phyloP scores from a whole-genome alignment of 2,113 vertebrate genomes.

The Pterocles orientalis region DNA sequence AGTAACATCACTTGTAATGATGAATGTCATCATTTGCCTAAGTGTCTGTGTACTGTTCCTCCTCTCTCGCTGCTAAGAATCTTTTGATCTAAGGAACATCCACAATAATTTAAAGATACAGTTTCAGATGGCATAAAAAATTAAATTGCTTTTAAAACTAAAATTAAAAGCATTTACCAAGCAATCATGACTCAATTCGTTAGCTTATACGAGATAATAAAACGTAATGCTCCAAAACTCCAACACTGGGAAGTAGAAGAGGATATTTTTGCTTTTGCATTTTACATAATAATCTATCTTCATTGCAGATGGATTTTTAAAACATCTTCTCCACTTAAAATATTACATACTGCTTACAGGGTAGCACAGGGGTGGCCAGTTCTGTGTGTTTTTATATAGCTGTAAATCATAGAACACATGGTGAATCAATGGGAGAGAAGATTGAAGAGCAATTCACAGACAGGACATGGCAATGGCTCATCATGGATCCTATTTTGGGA shows the following conservation, averaged over 20 bases:
- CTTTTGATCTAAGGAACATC: background rate
- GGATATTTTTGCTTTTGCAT: background rate
- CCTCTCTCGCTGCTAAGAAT: background rate
- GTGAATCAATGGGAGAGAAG: constrained; percentile 60
- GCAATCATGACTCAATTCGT: constrained; percentile 7
- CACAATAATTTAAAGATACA: background rate
- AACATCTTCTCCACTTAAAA: constrained; percentile 4
- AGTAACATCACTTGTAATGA: background rate
- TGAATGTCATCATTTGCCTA: constrained; percentile 1
- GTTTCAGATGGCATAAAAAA: background rate
- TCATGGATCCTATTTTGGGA: constrained; percentile 50
- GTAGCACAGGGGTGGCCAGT: background rate
- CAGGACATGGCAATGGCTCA: constrained; percentile 34
- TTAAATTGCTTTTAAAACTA: constrained; percentile 16
- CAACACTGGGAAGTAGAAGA: background rate
- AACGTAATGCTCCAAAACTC: background rate
- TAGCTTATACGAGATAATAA: constrained; percentile 28
- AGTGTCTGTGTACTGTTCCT: background rate
- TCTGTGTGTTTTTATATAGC: background rate
- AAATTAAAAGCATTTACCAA: constrained; percentile 33
- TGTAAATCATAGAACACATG: constrained; percentile 47
- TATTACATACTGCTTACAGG: constrained; percentile 13
- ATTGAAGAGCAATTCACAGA: constrained; percentile 55
- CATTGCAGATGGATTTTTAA: constrained; percentile 26
- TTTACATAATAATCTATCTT: constrained; percentile 23